Percentiles rank a stretch among this genome's conserved stretches.
Evolutionary conservation across 2,113 vertebrate species (phyloP).

Genomic region (Cygnus buccinator): DNA sequence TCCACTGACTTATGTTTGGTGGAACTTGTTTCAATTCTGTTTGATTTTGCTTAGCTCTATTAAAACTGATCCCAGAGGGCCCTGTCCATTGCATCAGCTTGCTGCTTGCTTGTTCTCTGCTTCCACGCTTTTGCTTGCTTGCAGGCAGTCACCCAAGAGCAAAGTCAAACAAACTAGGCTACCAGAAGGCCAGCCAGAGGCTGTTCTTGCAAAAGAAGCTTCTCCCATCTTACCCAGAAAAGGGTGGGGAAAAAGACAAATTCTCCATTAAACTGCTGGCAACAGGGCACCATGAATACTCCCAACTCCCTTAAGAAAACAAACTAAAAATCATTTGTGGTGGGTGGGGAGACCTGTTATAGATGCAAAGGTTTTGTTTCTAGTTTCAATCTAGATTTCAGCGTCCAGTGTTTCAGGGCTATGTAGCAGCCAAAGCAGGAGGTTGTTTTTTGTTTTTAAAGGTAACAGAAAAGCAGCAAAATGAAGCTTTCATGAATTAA

Average conservation of each 20-base stretch:
- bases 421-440: background rate
- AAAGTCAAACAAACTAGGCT: conserved; percentile 62
- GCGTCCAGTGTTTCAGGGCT: background rate
- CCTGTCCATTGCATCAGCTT: conserved; percentile 53
- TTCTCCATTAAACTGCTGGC: conserved; percentile 37
- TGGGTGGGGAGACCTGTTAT: background rate
- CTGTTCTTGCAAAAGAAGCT: conserved; percentile 63
- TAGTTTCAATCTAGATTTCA: conserved; percentile 20
- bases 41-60: conserved; percentile 38
- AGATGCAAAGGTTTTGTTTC: background rate
- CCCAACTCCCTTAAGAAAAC: conserved; percentile 31
- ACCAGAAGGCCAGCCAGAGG: conserved; percentile 66
- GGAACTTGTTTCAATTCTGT: conserved; percentile 12
- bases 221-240: conserved; percentile 67
- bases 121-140: conserved; percentile 47
- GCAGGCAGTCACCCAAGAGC: conserved; percentile 61
- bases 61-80: conserved; percentile 20
- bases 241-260: conserved; percentile 62
- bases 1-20: background rate
- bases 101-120: conserved; percentile 35
- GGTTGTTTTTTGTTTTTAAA: too few relatives aligned
- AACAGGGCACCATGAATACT: conserved; percentile 2
- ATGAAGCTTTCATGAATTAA: background rate
- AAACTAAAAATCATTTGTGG: conserved; percentile 6
- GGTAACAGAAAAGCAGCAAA: background rate